Conservation (phyloP, 2,888 invertebrate species). For the Cosmia pyralina region DNA sequence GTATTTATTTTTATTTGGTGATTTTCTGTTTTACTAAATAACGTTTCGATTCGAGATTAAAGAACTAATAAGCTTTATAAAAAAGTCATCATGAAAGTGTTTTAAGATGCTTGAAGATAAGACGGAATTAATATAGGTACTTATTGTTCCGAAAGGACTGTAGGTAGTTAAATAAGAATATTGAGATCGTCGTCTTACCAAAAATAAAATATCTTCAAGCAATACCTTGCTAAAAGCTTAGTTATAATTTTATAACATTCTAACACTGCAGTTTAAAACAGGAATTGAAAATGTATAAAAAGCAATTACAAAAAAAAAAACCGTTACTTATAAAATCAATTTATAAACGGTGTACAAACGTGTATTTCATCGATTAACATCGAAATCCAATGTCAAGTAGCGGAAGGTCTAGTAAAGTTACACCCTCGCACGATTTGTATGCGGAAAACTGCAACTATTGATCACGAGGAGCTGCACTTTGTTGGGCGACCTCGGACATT, state of each 20-base stretch:
- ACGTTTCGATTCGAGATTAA: conserved; percentile 11
- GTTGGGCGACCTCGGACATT: conserved; percentile 81
- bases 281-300: neutral
- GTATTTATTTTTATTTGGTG: conserved; percentile 22
- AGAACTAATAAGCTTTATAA: conserved; percentile 7
- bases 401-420: conserved; percentile 59
- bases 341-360: conserved; percentile 1
- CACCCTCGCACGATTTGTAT: conserved; percentile 66
- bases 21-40: conserved; percentile 19
- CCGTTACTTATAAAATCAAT: neutral
- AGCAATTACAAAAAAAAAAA: neutral
- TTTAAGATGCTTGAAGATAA: conserved; percentile 15
- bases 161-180: neutral
- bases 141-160: neutral
- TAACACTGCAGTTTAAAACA: neutral
- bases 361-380: conserved; percentile 46
- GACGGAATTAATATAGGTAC: neutral
- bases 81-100: conserved; percentile 8
- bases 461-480: conserved; percentile 79
- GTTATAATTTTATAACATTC: neutral
- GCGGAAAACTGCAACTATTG: conserved; percentile 82
- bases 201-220: neutral
- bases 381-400: conserved; percentile 51
- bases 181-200: neutral
- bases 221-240: too few relatives aligned